Conservation (phyloP, 30 jellyfish, hydroid and myxozoan species). For the Aurelia aurita region DNA sequence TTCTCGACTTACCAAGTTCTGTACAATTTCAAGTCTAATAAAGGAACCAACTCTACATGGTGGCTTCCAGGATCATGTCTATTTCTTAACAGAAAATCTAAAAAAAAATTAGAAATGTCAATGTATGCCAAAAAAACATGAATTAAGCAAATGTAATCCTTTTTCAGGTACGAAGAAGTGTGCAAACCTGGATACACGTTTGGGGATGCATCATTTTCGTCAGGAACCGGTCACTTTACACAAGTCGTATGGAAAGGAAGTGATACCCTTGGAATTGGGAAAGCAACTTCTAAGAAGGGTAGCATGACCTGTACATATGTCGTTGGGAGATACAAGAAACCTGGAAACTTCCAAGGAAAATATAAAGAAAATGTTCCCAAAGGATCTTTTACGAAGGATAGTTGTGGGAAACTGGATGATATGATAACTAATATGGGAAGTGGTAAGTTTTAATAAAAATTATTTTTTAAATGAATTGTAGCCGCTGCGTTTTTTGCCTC, state of each 20-base stretch:
- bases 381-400: conserved; percentile 70
- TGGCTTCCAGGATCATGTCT: too few relatives aligned
- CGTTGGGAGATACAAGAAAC: conserved; percentile 88
- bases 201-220: conserved; percentile 30
- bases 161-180: conserved; percentile 48
- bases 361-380: conserved; percentile 84
- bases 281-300: conserved; percentile 60
- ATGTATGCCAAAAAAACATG: too few relatives aligned
- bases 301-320: conserved; percentile 89
- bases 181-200: conserved; percentile 79
- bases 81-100: too few relatives aligned
- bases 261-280: conserved; percentile 93
- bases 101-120: too few relatives aligned
- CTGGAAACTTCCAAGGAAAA: conserved; percentile 83
- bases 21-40: too few relatives aligned
- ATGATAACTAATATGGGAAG: conserved; percentile 44
- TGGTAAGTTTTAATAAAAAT: conserved; percentile 3
- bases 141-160: too few relatives aligned
- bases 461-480: too few relatives aligned
- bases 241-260: conserved; percentile 98
- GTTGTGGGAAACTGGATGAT: conserved; percentile 54
- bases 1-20: too few relatives aligned
- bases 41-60: too few relatives aligned
- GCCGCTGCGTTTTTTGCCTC: too few relatives aligned
- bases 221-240: conserved; percentile 82